Percentiles rank a stretch among this genome's conserved stretches.
Evolutionary conservation across 2,888 invertebrate genomes (phyloP).

Genomic region (Drosophila greeni): DNA sequence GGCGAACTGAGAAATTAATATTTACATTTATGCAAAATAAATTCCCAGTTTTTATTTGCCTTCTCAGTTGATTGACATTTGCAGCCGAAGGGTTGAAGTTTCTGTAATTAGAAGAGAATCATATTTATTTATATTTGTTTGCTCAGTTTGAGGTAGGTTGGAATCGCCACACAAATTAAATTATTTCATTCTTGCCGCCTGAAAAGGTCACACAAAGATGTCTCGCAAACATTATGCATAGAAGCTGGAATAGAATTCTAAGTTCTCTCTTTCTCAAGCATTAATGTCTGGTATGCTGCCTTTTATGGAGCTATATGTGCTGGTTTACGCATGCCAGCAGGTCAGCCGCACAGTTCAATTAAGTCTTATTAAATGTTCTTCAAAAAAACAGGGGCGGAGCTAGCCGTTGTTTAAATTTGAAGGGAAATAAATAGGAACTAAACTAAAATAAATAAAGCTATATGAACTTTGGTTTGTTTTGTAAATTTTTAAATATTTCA

Average conservation of each 20-base stretch:
- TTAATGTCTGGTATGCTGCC: conserved; percentile 26
- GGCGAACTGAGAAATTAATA: conserved; percentile 26
- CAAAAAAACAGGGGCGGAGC: conserved; percentile 51
- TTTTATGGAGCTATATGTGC: conserved; percentile 5
- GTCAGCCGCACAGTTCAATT: conserved; percentile 71
- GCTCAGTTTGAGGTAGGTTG: conserved; percentile 26
- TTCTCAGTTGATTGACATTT: conserved; percentile 59
- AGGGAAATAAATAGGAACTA: not conserved
- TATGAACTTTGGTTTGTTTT: not conserved
- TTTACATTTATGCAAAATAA: conserved; percentile 51
- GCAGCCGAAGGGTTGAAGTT: conserved; percentile 53
- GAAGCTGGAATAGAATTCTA: not conserved
- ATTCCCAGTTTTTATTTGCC: conserved; percentile 37
- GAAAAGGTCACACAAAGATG: not conserved
- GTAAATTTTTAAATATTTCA: no score
- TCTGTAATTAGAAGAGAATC: conserved; percentile 37
- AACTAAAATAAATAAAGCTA: not conserved
- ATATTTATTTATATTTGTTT: conserved; percentile 19
- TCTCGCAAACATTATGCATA: not conserved
- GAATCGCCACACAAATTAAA: conserved; percentile 7
- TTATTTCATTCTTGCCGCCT: not conserved
- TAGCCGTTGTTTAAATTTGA: no score
- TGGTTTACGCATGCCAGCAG: conserved; percentile 44
- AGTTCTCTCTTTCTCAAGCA: not conserved
- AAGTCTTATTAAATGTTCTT: conserved; percentile 57